A percentile compares a stretch with the other conserved stretches of the same genome.
Conservation (phyloP, 2,113 vertebrate genomes). For the Micronycteris hirsuta region DNA sequence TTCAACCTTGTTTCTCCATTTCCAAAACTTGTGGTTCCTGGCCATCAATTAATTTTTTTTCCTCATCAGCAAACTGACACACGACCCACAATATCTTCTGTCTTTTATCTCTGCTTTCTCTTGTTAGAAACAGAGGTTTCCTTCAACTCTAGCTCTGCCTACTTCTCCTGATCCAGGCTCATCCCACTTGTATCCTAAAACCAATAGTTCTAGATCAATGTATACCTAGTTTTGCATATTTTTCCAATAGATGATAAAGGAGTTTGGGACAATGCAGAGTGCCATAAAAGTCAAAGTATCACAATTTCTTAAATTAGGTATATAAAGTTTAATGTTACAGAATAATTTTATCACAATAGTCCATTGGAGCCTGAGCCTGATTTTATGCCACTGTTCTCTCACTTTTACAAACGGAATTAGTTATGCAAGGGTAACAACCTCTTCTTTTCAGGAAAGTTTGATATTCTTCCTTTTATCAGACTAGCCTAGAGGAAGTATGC, state of each 20-base stretch:
- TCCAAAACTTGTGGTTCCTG: not conserved
- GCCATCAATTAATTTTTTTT: not conserved
- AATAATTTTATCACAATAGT: not conserved
- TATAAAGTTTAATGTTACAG: not conserved
- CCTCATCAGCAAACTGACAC: not conserved
- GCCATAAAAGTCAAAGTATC: not conserved
- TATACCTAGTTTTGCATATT: not conserved
- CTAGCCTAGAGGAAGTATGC: not conserved
- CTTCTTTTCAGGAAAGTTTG: not conserved
- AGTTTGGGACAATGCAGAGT: not conserved
- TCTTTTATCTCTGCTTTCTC: not conserved
- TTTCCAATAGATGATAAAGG: not conserved
- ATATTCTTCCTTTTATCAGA: not conserved
- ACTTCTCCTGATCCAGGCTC: not conserved
- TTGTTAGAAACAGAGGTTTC: not conserved
- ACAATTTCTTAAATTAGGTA: not conserved
- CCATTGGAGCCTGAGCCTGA: not conserved
- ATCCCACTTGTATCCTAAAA: not conserved
- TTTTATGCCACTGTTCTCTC: not conserved
- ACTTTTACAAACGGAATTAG: not conserved
- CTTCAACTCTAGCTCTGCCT: not conserved
- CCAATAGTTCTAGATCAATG: not conserved
- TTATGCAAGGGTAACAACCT: not conserved
- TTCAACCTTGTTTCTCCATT: not conserved
- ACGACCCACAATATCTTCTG: not conserved